Evolutionary conservation across 1,140 invertebrate species (phyloP), one percentile per base, ranked within the genome.

Genomic region (Philotrypesis tridentata): DNA sequence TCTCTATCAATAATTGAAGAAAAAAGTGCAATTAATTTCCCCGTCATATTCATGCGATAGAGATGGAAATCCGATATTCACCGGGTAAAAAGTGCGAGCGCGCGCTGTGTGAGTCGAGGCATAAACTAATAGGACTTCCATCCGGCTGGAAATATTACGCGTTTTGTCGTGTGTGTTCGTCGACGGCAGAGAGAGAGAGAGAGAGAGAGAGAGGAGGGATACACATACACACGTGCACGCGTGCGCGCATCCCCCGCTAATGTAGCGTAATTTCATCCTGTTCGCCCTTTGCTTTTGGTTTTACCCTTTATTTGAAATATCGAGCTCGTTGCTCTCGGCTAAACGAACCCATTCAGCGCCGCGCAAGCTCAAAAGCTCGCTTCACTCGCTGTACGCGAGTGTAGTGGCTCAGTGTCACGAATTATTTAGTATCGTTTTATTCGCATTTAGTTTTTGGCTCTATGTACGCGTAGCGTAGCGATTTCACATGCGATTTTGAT

Each of bases 81-180:
- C 11, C n/a, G 25, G 17, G 63, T 29, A 65, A 55, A 55, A 65
- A 65, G 63, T 11, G 63, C 27, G 21, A 31, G 3, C 27, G 21
- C 68, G 3, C 31, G 31, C 14, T 12, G 21, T 40, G 12, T 17
- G 31, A 29, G 11, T 12, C 68, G 17, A 29, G 23, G 23, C 27
- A 29, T 65, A 11, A 40, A 17, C 37, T 73, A 73, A 73, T 31
- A 29, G 71, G 71, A 48, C 43, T 48, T 23, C 9, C 68, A 29
- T 70, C n/a, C 68, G 68, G 3, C 29, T 71, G 68, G 68, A 71
- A 71, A 71, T 71, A 71, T 71, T 65, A 65, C 25, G 27, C 63
- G 63, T 21, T 65, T 29, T 29, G 63, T n/a, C n/a, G n/a, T n/a
- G n/a, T n/a, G n/a, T n/a, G n/a, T n/a, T n/a, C n/a, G n/a, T n/a